Evolutionary conservation across 2,888 invertebrate species (phyloP).

Genomic region (Pogonocherus hispidulus): DNA sequence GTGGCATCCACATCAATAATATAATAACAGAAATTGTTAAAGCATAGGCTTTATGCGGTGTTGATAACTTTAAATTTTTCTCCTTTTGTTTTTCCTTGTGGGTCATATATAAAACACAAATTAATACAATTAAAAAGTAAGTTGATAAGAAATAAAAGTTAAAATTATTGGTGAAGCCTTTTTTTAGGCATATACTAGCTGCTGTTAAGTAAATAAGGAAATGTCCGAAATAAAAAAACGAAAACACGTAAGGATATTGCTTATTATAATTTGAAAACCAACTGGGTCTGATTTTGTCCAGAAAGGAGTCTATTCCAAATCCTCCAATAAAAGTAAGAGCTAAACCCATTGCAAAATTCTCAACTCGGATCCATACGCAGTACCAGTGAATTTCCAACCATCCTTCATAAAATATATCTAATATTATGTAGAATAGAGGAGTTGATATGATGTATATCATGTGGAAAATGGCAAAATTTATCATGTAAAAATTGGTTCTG

Average conservation of each 20-base stretch:
- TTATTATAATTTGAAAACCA: slow-evolving; percentile 45
- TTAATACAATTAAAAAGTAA: slow-evolving; percentile 32
- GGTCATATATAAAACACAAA: background rate
- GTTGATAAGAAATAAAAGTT: slow-evolving; percentile 42
- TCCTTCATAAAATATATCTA: slow-evolving; percentile 40
- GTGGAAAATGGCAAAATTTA: slow-evolving; percentile 44
- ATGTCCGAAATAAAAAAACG: slow-evolving; percentile 45
- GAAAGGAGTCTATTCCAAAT: slow-evolving; percentile 45
- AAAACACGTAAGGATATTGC: slow-evolving; percentile 41
- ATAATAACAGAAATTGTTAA: slow-evolving; percentile 33
- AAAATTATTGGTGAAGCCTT: slow-evolving; percentile 35
- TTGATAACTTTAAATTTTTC: slow-evolving; percentile 12
- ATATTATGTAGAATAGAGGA: slow-evolving; percentile 42
- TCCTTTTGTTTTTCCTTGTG: slow-evolving; percentile 23
- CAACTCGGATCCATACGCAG: slow-evolving; percentile 43
- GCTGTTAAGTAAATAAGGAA: slow-evolving; percentile 42
- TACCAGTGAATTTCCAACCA: slow-evolving; percentile 39
- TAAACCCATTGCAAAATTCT: slow-evolving; percentile 44
- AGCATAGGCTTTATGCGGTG: slow-evolving; percentile 29
- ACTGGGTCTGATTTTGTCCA: slow-evolving; percentile 31
- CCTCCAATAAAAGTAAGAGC: slow-evolving; percentile 43
- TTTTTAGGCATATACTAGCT: slow-evolving; percentile 43
- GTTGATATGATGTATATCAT: slow-evolving; percentile 43
- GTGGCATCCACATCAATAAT: slow-evolving; percentile 39
- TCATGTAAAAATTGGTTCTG: slow-evolving; percentile 40